Percentiles rank a stretch among this genome's conserved stretches.
These are phyloP conservation scores for Chloromyia formosa DNA, from an alignment of 2,888 invertebrate species.

Conservation along the genomic window DNA sequence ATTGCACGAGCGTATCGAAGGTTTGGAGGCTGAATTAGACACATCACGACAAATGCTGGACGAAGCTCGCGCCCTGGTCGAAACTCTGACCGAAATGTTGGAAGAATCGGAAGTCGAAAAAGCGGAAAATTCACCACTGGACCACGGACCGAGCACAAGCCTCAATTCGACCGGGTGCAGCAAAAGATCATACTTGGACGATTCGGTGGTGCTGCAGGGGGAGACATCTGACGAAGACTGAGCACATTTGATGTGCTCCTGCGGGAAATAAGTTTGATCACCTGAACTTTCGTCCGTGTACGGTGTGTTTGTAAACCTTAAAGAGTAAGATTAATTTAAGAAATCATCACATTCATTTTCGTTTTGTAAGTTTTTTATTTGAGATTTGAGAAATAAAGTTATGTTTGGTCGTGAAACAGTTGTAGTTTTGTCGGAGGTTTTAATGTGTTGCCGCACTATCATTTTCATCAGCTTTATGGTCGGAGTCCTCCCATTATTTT, in stretches of 20 bases:
- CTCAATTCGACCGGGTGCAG: conserved; percentile 32
- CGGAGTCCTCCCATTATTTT: no score
- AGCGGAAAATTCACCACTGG: conserved; percentile 47
- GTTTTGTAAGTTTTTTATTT: no score
- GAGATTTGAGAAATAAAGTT: no score
- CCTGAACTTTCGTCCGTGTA: no score
- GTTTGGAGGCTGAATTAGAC: conserved; percentile 70
- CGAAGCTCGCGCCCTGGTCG: conserved; percentile 77
- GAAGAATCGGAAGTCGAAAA: conserved; percentile 69
- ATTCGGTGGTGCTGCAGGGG: not conserved
- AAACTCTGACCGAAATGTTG: conserved; percentile 78
- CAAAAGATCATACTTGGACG: not conserved
- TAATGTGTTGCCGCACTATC: no score
- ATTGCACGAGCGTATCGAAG: conserved; percentile 66
- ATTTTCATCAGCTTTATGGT: no score
- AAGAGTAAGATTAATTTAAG: no score
- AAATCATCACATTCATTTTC: no score
- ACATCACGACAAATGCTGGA: conserved; percentile 76
- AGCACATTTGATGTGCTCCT: not conserved
- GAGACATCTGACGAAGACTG: conserved; percentile 25
- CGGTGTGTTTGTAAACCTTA: no score
- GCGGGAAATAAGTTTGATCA: not conserved
- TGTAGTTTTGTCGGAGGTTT: no score
- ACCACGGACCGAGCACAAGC: conserved; percentile 22
- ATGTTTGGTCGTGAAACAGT: no score